Conservation (phyloP, 2,113 vertebrate genomes). For the Phalacrocorax aristotelis region DNA sequence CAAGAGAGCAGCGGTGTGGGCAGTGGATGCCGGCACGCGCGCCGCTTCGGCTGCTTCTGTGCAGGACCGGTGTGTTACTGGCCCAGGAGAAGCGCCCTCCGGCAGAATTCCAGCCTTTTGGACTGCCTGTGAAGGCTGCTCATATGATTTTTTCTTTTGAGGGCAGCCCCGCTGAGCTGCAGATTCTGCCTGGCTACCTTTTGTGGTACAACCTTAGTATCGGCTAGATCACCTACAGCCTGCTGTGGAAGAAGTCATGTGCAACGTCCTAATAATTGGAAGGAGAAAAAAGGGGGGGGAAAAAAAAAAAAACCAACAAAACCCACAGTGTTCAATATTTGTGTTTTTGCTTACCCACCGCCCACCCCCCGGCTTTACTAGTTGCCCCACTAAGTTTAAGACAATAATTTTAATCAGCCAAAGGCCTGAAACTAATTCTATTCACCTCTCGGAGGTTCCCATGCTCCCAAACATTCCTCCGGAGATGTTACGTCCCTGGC, state of each 20-base stretch:
- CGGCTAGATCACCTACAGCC: neutral
- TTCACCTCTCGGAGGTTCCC: slow-evolving; percentile 8
- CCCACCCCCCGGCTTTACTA: neutral
- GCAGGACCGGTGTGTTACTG: accelerated
- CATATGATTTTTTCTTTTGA: accelerated
- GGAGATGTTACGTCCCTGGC: slow-evolving; percentile 25
- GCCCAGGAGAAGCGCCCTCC: accelerated
- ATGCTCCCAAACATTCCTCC: slow-evolving; percentile 24
- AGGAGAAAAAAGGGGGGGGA: neutral
- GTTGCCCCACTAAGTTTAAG: neutral
- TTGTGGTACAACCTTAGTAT: too few species aligned
- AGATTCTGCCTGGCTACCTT: neutral
- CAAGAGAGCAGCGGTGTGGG: accelerated
- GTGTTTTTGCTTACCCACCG: neutral
- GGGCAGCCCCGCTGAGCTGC: neutral
- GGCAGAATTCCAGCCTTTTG: neutral
- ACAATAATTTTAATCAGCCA: neutral
- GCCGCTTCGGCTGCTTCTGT: accelerated
- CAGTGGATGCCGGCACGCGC: accelerated
- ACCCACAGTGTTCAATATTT: neutral
- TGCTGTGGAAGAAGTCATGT: neutral
- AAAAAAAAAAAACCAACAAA: neutral
- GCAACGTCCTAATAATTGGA: neutral
- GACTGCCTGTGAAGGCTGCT: too few species aligned
- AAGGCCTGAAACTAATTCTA: neutral